These are phyloP conservation scores for Streptopelia turtur DNA, from an alignment of 2,797 vertebrate species.

Conservation along the genomic window DNA sequence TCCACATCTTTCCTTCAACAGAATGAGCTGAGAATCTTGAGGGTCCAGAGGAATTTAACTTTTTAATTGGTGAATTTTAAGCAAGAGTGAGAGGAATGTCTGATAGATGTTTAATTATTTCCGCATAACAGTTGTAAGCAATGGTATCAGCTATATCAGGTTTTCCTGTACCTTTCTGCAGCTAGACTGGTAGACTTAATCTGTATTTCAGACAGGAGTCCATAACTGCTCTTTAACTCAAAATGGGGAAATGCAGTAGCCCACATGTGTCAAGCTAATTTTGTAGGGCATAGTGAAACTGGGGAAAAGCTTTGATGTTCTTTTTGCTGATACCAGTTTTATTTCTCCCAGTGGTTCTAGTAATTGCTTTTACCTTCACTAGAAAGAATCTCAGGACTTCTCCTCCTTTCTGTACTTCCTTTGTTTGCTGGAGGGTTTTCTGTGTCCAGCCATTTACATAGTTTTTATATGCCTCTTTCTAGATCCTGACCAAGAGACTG, in stretches of 20 bases:
- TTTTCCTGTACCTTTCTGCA: neutral
- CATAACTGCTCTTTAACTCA: neutral
- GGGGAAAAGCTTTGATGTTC: neutral
- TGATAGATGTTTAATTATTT: neutral
- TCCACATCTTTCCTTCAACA: neutral
- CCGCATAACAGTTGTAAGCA: neutral
- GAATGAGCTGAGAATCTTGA: neutral
- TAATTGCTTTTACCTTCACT: neutral
- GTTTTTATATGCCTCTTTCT: neutral
- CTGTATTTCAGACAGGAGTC: neutral
- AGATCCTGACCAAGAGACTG: neutral
- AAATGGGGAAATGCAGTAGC: neutral
- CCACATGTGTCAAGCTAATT: neutral
- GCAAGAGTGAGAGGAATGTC: neutral
- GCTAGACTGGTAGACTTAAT: neutral
- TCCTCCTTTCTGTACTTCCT: neutral
- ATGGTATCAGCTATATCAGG: accelerated
- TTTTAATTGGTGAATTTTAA: neutral
- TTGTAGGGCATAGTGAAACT: neutral
- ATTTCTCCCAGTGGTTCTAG: neutral
- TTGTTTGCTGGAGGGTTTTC: neutral
- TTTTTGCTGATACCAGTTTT: neutral
- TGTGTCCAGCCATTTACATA: neutral
- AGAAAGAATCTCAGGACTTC: neutral
- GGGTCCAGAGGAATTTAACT: neutral